A percentile compares a stretch with the other conserved stretches of the same genome.
phyloP scores from a whole-genome alignment of 2,113 vertebrate genomes.

The Theropithecus gelada region DNA sequence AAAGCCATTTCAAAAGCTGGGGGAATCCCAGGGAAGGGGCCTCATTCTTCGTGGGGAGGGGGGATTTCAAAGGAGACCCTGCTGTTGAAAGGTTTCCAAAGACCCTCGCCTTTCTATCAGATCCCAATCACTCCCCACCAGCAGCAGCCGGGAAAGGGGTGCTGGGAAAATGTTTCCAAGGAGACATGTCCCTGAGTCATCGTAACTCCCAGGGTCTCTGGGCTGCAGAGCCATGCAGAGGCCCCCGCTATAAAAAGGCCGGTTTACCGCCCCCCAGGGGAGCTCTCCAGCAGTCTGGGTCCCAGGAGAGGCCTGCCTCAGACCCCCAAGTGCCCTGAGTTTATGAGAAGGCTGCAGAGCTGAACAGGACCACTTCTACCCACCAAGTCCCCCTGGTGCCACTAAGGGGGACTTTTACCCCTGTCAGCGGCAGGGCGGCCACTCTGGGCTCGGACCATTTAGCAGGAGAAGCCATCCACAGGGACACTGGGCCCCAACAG shows the following conservation, averaged over 20 bases:
- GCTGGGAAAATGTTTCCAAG: constrained; percentile 66
- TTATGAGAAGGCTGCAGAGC: constrained; percentile 64
- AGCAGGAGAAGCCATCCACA: constrained; percentile 31
- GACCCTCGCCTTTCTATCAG: constrained; percentile 41
- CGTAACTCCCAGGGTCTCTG: constrained; percentile 50
- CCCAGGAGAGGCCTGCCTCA: constrained; percentile 38
- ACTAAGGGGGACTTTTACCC: constrained; percentile 67
- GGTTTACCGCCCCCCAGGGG: constrained; percentile 62
- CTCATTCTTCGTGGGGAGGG: constrained; percentile 34
- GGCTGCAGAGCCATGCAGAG: constrained; percentile 42
- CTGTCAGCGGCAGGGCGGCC: constrained; percentile 63
- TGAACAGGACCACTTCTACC: background rate
- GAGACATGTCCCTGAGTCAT: constrained; percentile 65
- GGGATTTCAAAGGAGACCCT: constrained; percentile 76
- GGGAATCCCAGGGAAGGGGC: constrained; percentile 24
- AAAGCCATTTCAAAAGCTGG: constrained; percentile 71
- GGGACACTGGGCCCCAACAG: background rate
- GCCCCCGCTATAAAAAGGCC: constrained; percentile 66
- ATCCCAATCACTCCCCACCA: constrained; percentile 26
- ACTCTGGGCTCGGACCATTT: background rate
- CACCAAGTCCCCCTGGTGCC: background rate
- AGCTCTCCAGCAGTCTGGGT: constrained; percentile 58
- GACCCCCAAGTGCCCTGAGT: constrained; percentile 57
- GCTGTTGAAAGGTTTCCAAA: constrained; percentile 71
- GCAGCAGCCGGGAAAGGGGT: background rate